Percentiles rank a stretch among this genome's conserved stretches.
Conservation (phyloP, 2,888 invertebrate genomes). For the Pristionchus fissidentatus region DNA sequence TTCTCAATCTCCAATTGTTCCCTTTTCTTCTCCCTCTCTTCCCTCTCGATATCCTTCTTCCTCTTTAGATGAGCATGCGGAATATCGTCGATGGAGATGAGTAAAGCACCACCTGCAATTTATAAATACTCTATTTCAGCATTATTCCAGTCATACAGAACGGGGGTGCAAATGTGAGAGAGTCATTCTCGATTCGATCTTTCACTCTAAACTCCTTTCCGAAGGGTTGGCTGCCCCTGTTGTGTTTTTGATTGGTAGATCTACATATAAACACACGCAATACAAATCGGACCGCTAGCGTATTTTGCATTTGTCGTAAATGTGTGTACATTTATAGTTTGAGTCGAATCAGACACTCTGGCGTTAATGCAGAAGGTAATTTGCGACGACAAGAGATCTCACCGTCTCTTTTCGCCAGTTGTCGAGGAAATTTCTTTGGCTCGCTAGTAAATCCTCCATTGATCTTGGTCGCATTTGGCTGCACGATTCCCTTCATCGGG, state of each 20-base stretch:
- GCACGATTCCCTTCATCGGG: slow-evolving; percentile 63
- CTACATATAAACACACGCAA: no score
- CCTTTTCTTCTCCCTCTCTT: slow-evolving; percentile 49
- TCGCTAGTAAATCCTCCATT: slow-evolving; percentile 66
- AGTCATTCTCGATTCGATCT: no score
- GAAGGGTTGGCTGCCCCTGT: no score
- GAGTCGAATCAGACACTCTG: no score
- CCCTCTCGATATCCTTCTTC: slow-evolving; percentile 45
- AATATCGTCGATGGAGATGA: slow-evolving; percentile 63
- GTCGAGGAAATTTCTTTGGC: slow-evolving; percentile 65
- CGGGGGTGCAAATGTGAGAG: no score
- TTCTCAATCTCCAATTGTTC: slow-evolving; percentile 51
- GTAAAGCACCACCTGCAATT: slow-evolving; percentile 55
- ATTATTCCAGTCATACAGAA: background rate
- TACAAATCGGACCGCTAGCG: no score
- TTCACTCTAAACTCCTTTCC: no score
- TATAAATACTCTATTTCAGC: background rate
- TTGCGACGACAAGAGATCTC: no score
- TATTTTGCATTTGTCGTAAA: no score
- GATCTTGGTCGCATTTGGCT: slow-evolving; percentile 56
- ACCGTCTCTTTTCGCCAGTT: slow-evolving; percentile 56
- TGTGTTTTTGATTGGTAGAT: no score
- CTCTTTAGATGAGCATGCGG: slow-evolving; percentile 57
- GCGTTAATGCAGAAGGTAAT: no score
- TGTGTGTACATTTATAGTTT: no score